phyloP scores from a whole-genome alignment of 2,113 vertebrate species.

The Melanostigma gelatinosum region DNA sequence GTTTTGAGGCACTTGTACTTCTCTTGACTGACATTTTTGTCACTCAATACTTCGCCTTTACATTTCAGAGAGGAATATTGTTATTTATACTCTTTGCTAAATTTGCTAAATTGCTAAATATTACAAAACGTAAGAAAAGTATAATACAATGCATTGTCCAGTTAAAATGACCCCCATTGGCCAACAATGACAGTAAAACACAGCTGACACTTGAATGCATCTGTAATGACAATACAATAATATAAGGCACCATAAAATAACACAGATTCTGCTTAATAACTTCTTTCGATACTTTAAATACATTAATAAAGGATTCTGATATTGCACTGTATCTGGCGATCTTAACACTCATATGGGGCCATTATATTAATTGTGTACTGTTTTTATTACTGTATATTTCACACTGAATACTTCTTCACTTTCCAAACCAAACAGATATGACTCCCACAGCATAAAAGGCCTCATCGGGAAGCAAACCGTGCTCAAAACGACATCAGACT shows the following conservation, averaged over 20 bases:
- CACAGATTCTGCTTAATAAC: neutral
- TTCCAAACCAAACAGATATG: no score
- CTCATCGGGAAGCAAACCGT: no score
- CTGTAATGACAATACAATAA: no score
- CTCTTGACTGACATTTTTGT: neutral
- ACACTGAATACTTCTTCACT: no score
- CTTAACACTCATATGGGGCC: no score
- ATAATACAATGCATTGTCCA: neutral
- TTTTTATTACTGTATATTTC: no score
- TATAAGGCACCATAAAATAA: neutral
- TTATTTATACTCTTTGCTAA: no score
- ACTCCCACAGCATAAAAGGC: no score
- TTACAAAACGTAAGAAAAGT: neutral
- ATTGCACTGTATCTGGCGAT: neutral
- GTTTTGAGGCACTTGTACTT: neutral
- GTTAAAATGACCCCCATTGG: neutral
- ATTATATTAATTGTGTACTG: no score
- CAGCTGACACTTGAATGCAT: neutral
- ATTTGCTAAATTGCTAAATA: neutral
- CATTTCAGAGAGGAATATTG: no score
- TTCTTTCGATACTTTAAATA: no score
- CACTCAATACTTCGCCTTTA: neutral
- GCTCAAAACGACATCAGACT: no score
- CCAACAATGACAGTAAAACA: neutral
- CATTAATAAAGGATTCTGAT: neutral